phyloP scores from a whole-genome alignment of 1,140 invertebrate species.

The Heliconius himera region DNA sequence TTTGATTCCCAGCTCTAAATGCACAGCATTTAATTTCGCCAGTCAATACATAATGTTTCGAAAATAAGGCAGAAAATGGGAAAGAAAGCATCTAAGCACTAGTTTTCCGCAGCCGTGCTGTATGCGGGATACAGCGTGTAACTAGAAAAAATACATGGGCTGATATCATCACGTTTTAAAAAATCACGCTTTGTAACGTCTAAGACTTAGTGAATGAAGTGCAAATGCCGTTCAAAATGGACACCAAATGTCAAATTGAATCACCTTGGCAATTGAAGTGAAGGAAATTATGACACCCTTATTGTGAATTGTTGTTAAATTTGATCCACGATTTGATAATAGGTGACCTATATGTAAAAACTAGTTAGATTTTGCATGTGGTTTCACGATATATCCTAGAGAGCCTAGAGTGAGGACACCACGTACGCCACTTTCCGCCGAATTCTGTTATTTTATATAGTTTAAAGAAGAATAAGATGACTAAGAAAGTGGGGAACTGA shows the following conservation, averaged over 20 bases:
- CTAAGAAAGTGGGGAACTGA: too few species aligned
- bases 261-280: conserved; percentile 29
- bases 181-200: not conserved
- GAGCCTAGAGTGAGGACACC: too few species aligned
- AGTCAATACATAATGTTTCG: too few species aligned
- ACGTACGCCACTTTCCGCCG: too few species aligned
- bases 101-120: not conserved
- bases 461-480: not conserved
- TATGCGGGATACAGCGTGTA: not conserved
- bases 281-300: conserved; percentile 30
- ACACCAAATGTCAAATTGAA: conserved; percentile 25
- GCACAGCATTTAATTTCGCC: too few species aligned
- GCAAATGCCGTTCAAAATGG: conserved; percentile 21
- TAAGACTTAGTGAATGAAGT: not conserved
- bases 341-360: too few species aligned
- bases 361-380: too few species aligned
- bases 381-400: too few species aligned
- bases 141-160: not conserved
- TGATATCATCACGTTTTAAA: not conserved
- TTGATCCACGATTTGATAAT: conserved; percentile 14
- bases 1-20: too few species aligned
- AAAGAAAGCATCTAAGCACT: not conserved
- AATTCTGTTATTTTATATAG: not conserved
- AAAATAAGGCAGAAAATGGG: too few species aligned
- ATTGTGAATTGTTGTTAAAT: conserved; percentile 9